These are phyloP conservation scores for Anarrhichthys ocellatus DNA, from an alignment of 2,113 vertebrate genomes.

Conservation along the genomic window DNA sequence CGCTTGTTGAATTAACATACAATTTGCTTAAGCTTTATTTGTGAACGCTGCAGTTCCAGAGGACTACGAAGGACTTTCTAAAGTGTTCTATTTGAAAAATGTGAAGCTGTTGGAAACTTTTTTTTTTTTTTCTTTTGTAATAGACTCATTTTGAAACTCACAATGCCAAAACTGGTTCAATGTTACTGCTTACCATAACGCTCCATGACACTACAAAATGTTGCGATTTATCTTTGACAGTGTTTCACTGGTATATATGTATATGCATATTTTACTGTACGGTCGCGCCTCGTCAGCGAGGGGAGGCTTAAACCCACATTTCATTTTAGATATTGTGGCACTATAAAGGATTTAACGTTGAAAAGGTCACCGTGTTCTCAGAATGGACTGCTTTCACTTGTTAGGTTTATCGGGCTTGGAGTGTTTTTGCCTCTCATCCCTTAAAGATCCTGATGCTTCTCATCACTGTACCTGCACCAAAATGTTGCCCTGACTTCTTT, in stretches of 20 bases:
- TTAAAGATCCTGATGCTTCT: slow-evolving; percentile 64
- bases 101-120: slow-evolving; percentile 69
- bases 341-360: slow-evolving; percentile 68
- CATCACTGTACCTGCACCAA: slow-evolving; percentile 62
- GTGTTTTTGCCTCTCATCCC: slow-evolving; percentile 68
- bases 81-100: slow-evolving; percentile 68
- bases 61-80: slow-evolving; percentile 69
- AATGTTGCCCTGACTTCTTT: slow-evolving; percentile 83
- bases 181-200: slow-evolving; percentile 74
- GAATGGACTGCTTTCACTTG: slow-evolving; percentile 66
- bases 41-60: slow-evolving; percentile 60
- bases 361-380: slow-evolving; percentile 68
- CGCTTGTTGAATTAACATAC: slow-evolving; percentile 48
- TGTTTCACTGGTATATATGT: slow-evolving; percentile 79
- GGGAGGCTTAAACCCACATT: slow-evolving; percentile 67
- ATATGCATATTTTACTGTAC: slow-evolving; percentile 79
- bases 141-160: slow-evolving; percentile 59
- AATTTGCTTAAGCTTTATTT: slow-evolving; percentile 42
- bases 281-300: slow-evolving; percentile 61
- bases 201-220: slow-evolving; percentile 76
- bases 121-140: slow-evolving; percentile 50
- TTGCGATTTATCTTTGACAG: slow-evolving; percentile 70
- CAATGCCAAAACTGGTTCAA: slow-evolving; percentile 68
- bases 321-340: slow-evolving; percentile 81
- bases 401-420: slow-evolving; percentile 56